Evolutionary conservation across 2,113 vertebrate species (phyloP).

Genomic region (Chionodraco myersi): DNA sequence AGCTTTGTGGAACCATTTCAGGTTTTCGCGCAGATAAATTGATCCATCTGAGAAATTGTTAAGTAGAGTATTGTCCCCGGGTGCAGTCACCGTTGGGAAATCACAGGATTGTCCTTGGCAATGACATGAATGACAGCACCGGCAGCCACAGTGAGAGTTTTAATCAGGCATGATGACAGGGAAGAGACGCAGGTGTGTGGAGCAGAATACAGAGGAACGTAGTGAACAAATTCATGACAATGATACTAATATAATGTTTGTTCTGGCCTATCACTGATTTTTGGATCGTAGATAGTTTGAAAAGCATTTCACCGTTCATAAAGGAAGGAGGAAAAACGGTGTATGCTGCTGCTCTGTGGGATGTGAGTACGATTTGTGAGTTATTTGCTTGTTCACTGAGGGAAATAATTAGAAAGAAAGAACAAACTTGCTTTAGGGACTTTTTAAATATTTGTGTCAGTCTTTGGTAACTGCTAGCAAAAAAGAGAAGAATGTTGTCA

Average conservation of each 20-base stretch:
- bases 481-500: not conserved
- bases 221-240: slow-evolving; percentile 19
- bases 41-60: slow-evolving; percentile 74
- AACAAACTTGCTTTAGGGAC: not conserved
- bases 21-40: slow-evolving; percentile 61
- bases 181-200: slow-evolving; percentile 34
- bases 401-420: slow-evolving; percentile 33
- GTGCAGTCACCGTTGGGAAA: slow-evolving; percentile 74
- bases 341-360: not conserved
- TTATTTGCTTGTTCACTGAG: slow-evolving; percentile 55
- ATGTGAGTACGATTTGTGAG: slow-evolving; percentile 8
- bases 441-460: slow-evolving; percentile 1
- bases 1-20: slow-evolving; percentile 56
- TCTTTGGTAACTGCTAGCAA: slow-evolving; percentile 3
- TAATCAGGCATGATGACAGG: slow-evolving; percentile 73
- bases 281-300: slow-evolving; percentile 31
- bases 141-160: slow-evolving; percentile 62
- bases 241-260: slow-evolving; percentile 50
- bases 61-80: slow-evolving; percentile 65
- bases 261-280: slow-evolving; percentile 36
- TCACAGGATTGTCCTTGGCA: slow-evolving; percentile 70
- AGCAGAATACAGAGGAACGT: slow-evolving; percentile 54
- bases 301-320: slow-evolving; percentile 32
- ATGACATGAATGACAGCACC: slow-evolving; percentile 75
- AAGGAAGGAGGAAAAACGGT: slow-evolving; percentile 8